Base-by-base conservation (phyloP, 2,888 invertebrate species). In the Antheraea assamensis region DNA sequence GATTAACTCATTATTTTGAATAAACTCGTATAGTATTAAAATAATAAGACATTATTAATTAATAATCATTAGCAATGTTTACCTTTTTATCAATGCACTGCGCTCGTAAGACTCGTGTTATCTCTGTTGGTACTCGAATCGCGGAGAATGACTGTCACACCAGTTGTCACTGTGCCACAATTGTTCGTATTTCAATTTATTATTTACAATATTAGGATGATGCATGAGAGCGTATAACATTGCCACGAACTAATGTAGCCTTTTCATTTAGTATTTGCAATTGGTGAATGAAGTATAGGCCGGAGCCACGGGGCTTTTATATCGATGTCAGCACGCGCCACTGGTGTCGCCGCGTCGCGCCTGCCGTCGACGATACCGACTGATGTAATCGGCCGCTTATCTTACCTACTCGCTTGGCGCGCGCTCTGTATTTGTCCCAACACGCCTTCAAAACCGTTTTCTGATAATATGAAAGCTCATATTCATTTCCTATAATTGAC, bases 141-240 rank as follows among this genome's bases (percentile, higher is more conserved):
- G 87, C 80, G 94, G 94, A 74, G 93, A 92, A 89, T 93, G 92
- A 83, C 93, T 91, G 81, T 91, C 90, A 86, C 94, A 92, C 90
- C 90, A 92, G 86, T 94, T 93, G 85, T 94, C 94, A 94, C 93
- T 93, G 83, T 92, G 89, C 94, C 94, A 94, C 93, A 90, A 91
- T 90, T 92, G 93, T 90, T 92, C 92, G 90, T 90, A 88, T 83
- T 89, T 86, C 70, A 85, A 84, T 85, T 89, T 87, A 81, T 84
- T 88, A 84, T 87, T 88, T 82, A 88, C 86, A 82, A 85, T 85
- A 83, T 86, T 84, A 85, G 85, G 82, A 85, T 88, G 82, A 91
- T 90, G 84, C 93, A 93, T 91, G 92, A 87, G 90, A 90, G 90
- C 89, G 92, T 88, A 90, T 91, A 92, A 88, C 94, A 94, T 94